A percentile compares a stretch with the other conserved stretches of the same genome.
Evolutionary conservation across 1,140 invertebrate genomes (phyloP).

Genomic region (Ptiloglossa arizonensis): DNA sequence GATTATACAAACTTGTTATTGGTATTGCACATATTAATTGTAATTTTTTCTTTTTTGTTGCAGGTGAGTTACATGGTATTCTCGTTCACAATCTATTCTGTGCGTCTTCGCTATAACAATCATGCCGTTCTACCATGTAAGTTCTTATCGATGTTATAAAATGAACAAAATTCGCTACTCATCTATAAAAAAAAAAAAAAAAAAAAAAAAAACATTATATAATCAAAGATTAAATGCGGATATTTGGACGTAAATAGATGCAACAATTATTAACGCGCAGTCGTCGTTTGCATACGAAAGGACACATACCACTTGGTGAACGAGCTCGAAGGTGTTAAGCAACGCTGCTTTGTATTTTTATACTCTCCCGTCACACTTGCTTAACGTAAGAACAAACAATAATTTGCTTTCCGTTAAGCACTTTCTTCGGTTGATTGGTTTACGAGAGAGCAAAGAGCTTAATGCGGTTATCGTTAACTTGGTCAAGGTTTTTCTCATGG

Average conservation of each 20-base stretch:
- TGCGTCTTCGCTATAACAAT: background rate
- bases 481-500: conserved; percentile 56
- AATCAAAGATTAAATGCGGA: background rate
- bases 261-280: background rate
- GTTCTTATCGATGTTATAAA: conserved; percentile 5
- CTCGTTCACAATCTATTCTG: background rate
- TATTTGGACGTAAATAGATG: conserved; percentile 4
- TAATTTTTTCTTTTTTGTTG: conserved; percentile 35
- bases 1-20: no score
- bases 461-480: conserved; percentile 51
- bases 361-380: conserved; percentile 10
- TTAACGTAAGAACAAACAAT: conserved; percentile 35
- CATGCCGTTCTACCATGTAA: conserved; percentile 37
- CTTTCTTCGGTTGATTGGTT: conserved; percentile 50
- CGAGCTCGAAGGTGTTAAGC: conserved; percentile 6
- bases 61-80: conserved; percentile 59
- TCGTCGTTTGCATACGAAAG: background rate
- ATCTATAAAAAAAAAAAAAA: background rate
- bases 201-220: background rate
- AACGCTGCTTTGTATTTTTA: conserved; percentile 18
- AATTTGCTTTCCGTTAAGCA: conserved; percentile 29
- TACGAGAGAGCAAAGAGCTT: conserved; percentile 21
- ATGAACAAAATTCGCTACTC: no score
- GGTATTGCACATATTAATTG: background rate
- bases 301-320: background rate